Conservation (phyloP, 2,797 vertebrate species). For the Nannoperca obscura region DNA sequence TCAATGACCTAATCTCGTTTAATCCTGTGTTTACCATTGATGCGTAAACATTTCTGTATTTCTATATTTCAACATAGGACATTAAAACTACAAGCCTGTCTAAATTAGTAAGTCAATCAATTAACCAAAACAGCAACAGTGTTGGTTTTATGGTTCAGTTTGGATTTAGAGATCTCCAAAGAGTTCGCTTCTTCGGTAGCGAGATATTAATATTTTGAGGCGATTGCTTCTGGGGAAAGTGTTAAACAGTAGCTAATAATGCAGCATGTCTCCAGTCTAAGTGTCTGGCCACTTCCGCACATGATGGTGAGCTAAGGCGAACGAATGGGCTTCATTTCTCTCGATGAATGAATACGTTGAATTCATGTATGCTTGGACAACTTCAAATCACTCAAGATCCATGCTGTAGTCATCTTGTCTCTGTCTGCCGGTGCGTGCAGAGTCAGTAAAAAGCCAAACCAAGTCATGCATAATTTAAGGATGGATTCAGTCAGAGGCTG, state of each 20-base stretch:
- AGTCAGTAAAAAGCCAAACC: slow-evolving; percentile 32
- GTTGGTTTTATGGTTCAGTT: not conserved
- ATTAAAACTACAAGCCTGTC: not conserved
- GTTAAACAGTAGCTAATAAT: not conserved
- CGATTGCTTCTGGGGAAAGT: not conserved
- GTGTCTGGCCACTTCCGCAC: accelerated
- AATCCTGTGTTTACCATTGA: not conserved
- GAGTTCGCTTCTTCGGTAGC: not conserved
- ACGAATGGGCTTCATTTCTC: not conserved
- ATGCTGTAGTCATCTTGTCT: not conserved
- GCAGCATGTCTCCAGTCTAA: not conserved
- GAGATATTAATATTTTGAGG: not conserved
- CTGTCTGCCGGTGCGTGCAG: not conserved
- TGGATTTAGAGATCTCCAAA: not conserved
- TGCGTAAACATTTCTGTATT: not conserved
- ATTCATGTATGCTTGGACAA: not conserved
- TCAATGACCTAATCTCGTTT: not conserved
- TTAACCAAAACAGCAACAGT: not conserved
- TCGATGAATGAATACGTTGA: not conserved
- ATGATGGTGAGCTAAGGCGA: not conserved
- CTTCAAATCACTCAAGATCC: not conserved
- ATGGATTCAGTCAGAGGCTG: slow-evolving; percentile 9
- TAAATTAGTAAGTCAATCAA: not conserved
- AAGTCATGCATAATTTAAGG: slow-evolving; percentile 43
- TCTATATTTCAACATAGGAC: not conserved